A percentile compares a stretch with the other conserved stretches of the same genome.
phyloP scores from a whole-genome alignment of 2,113 vertebrate species.

The Cranoglanis bouderius region DNA sequence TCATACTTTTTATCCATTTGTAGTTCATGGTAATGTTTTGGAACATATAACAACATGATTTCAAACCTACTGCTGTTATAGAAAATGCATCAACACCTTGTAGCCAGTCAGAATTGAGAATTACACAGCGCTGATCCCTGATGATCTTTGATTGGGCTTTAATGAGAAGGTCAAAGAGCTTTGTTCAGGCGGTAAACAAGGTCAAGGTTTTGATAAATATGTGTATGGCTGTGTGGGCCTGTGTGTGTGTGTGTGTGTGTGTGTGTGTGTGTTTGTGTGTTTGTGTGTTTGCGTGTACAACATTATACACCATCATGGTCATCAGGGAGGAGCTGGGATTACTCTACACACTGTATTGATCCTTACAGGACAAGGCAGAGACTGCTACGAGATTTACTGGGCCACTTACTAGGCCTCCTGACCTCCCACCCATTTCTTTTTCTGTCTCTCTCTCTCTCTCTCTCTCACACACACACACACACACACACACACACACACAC shows the following conservation, averaged over 20 bases:
- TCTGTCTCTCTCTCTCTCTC: not conserved
- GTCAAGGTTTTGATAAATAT: not conserved
- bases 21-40: not conserved
- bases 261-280: not conserved
- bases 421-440: not conserved
- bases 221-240: too few species aligned
- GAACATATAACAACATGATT: not conserved
- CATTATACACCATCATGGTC: not conserved
- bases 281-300: not conserved
- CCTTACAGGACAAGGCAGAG: conserved; percentile 36
- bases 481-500: not conserved
- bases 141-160: not conserved
- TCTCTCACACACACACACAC: not conserved
- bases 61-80: not conserved
- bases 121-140: not conserved
- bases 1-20: not conserved
- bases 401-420: conserved; percentile 39
- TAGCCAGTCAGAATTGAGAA: not conserved
- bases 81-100: not conserved
- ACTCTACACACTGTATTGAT: conserved; percentile 49
- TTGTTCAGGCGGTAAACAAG: not conserved
- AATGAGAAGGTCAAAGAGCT: not conserved
- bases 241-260: not conserved
- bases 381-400: conserved; percentile 44
- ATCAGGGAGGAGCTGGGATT: conserved; percentile 41